Conservation (phyloP, 2,888 invertebrate species). For the Trilocha varians region DNA sequence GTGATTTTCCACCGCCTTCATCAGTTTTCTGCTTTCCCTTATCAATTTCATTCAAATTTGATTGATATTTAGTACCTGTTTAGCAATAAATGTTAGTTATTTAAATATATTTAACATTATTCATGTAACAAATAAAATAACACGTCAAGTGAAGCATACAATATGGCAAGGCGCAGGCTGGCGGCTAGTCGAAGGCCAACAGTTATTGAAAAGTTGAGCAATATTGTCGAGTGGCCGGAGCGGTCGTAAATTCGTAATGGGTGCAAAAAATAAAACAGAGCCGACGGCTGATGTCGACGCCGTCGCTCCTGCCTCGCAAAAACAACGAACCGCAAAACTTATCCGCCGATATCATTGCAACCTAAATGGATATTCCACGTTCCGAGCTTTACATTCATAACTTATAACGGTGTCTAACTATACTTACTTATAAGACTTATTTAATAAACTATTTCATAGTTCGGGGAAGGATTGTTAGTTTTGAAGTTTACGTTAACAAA, state of each 20-base stretch:
- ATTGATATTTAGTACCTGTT: slow-evolving; percentile 82
- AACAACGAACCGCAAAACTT: slow-evolving; percentile 57
- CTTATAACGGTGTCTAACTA: slow-evolving; percentile 1
- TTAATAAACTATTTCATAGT: too few species aligned
- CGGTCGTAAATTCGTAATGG: slow-evolving; percentile 70
- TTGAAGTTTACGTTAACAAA: slow-evolving; percentile 23
- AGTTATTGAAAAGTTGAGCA: slow-evolving; percentile 73
- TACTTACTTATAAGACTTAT: too few species aligned
- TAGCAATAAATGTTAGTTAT: not conserved
- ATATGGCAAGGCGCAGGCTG: slow-evolving; percentile 51
- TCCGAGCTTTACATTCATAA: slow-evolving; percentile 18
- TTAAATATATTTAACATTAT: slow-evolving; percentile 1
- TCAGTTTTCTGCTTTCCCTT: slow-evolving; percentile 84
- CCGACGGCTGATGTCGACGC: slow-evolving; percentile 34
- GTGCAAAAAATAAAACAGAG: slow-evolving; percentile 64
- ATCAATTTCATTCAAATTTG: slow-evolving; percentile 84
- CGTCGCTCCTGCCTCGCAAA: slow-evolving; percentile 36
- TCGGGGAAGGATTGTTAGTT: too few species aligned
- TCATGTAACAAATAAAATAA: not conserved
- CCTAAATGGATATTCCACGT: slow-evolving; percentile 60
- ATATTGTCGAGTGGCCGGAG: slow-evolving; percentile 67
- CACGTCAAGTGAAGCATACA: slow-evolving; percentile 55
- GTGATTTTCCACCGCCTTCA: slow-evolving; percentile 71
- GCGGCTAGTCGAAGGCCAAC: slow-evolving; percentile 43
- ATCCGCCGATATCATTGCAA: slow-evolving; percentile 33